Conservation (phyloP, 2,797 vertebrate genomes). For the Chromobotia macracanthus region DNA sequence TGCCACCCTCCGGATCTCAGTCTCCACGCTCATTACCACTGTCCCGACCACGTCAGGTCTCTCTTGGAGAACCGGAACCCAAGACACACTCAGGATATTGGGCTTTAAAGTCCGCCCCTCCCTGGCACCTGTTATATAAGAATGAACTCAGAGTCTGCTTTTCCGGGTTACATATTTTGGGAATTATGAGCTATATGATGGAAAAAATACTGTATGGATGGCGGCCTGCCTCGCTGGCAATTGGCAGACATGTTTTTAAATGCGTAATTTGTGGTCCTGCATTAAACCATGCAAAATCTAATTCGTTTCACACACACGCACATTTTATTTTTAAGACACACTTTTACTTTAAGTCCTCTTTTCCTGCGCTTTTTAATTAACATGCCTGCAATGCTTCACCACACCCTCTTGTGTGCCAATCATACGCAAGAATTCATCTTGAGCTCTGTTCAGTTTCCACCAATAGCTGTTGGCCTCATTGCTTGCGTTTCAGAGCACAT, state of each 20-base stretch:
- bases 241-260: conserved; percentile 42
- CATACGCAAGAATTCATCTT: conserved; percentile 11
- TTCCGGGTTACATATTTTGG: conserved; percentile 26
- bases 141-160: conserved; percentile 5
- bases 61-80: neutral
- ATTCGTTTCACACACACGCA: conserved; percentile 55
- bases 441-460: conserved; percentile 53
- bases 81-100: conserved; percentile 7
- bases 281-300: conserved; percentile 39
- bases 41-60: conserved; percentile 40
- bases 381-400: neutral
- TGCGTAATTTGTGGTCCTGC: conserved; percentile 36
- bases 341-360: neutral
- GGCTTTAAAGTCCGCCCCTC: neutral
- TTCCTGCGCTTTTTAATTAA: conserved; percentile 31
- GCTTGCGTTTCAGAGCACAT: conserved; percentile 45
- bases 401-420: conserved; percentile 31
- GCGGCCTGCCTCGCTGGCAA: conserved; percentile 17
- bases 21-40: conserved; percentile 45
- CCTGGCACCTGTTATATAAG: conserved; percentile 41
- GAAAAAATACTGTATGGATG: conserved; percentile 17
- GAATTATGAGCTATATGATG: conserved; percentile 28
- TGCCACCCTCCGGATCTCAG: conserved; percentile 46
- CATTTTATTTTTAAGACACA: neutral
- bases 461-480: conserved; percentile 49